Conservation (phyloP, 53 echinoderm and acorn worm species). For the Apostichopus leukothele region DNA sequence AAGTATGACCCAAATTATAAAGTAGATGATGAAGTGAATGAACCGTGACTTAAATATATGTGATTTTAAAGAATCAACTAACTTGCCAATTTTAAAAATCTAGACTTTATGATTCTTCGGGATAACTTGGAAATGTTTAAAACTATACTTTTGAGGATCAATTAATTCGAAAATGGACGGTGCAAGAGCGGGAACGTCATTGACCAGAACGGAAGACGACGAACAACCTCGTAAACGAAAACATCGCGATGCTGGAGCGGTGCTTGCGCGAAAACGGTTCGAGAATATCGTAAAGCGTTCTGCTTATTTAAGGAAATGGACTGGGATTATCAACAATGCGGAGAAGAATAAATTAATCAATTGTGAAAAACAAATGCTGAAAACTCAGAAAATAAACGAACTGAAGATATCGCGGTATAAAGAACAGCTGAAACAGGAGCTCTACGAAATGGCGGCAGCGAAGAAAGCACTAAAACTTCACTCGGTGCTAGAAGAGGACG, state of each 20-base stretch:
- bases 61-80: not conserved
- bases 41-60: not conserved
- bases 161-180: slow-evolving; percentile 9
- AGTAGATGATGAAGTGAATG: not conserved
- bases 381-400: slow-evolving; percentile 52
- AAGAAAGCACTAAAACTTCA: slow-evolving; percentile 66
- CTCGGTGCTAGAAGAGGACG: slow-evolving; percentile 59
- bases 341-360: slow-evolving; percentile 66
- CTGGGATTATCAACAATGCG: slow-evolving; percentile 76
- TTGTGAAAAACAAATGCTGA: slow-evolving; percentile 66
- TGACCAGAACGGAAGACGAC: slow-evolving; percentile 16
- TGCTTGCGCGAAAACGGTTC: slow-evolving; percentile 61
- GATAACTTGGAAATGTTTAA: not conserved
- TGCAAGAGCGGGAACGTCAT: not conserved
- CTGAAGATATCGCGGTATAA: slow-evolving; percentile 60
- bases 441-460: slow-evolving; percentile 78
- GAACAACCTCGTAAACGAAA: slow-evolving; percentile 26
- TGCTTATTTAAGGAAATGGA: slow-evolving; percentile 70
- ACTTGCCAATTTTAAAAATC: not conserved
- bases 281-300: slow-evolving; percentile 67
- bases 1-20: not conserved
- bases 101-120: not conserved
- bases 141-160: not conserved
- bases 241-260: slow-evolving; percentile 61
- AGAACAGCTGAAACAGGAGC: slow-evolving; percentile 66